Base-by-base conservation (phyloP, 1,140 invertebrate genomes). In the Scaptodrosophila lebanonensis region DNA sequence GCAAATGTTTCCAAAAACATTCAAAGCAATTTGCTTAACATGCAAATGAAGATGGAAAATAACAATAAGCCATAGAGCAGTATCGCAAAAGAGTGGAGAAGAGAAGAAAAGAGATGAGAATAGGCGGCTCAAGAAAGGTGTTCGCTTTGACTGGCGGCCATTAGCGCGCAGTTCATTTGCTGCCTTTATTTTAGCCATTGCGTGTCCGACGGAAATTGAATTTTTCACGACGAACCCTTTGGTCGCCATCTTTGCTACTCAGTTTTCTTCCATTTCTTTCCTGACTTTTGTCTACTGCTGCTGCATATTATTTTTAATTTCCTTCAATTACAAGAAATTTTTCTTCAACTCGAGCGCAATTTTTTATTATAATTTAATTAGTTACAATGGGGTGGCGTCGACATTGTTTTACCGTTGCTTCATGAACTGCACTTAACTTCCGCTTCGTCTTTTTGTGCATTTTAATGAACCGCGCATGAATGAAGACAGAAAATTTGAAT, bases 391-490 rank as follows among this genome's bases (percentile, higher is more conserved):
- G 48, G 45, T 66, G 50, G 27, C 36, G 43, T 65, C 29, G 49
- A 16, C 20, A 48, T 15, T 20, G 29, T 12, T 17, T 39, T 63
- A 35, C 38, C 25, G 17, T 30, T 47, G 54, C 15, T 52, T 64
- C 73, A 79, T 79, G 79, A 77, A 79, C 53, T 77, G 73, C 73
- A 79, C 68, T 77, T 79, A 77, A 77, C 64, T 44, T 44, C 29
- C 27, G 25, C 25, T 43, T 7, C 53, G 40, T 40, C 47, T 61
- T 73, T 72, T 68, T 39, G 35, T 79, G 64, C 59, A 77, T 77
- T 61, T 66, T 68, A 72, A 72, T 25, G 22, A 25, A 25, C n/a
- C n/a, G n/a, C n/a, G n/a, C n/a, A 77, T 76, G 66, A 44, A 29
- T 25, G 15, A 42, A n/a, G n/a, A 15, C 2, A 29, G 9, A 5